Base-by-base conservation (phyloP, 2,113 vertebrate species). In the Ceyx margarethae region DNA sequence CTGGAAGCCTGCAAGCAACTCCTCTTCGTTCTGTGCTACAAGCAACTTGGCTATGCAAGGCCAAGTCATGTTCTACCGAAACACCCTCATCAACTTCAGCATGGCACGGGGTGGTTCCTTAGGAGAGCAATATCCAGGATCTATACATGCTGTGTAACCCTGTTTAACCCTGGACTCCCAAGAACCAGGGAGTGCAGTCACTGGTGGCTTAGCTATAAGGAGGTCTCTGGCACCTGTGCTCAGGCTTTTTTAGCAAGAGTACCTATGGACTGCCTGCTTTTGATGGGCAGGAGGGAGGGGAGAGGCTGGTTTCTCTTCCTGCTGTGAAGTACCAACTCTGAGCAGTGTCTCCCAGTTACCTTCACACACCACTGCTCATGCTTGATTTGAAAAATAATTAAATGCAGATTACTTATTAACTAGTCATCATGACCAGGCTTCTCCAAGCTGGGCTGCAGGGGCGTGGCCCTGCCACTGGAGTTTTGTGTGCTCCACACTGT, bases 391-490 rank as follows among this genome's bases (percentile, higher is more conserved):
- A 43, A 68, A 54, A 10, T 3, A 66, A 31, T 13, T 86, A 84
- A 72, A 37, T 9, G 21, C 28, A 84, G 78, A 65, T 91, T 72
- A 95, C 35, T 94, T 84, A 94, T 94, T 95, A 95, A 94, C 92
- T 28, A 78, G 64, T n/a, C 43, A 43, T 42, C 57, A 35, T 1
- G 12, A 71, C 14, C 11, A 4, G 48, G 77, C n/a, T 75, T 28
- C 56, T 80, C 90, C 56, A 31, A 9, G 68, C 82, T 76, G 80
- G 79, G 91, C 64, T 87, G 87, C 89, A 57, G 74, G 66, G 50
- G 75, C 37, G 10, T 1, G 1, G 61, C 42, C 45, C 72, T 77
- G 81, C 71, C 29, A 8, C n/a, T 22, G 74, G 5, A 0, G 1
- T 48, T 72, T 40, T 42, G 61, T 65, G 84, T 65, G 54, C 56